Conservation (phyloP, 2,797 vertebrate species). For the Sorex maritimensis region DNA sequence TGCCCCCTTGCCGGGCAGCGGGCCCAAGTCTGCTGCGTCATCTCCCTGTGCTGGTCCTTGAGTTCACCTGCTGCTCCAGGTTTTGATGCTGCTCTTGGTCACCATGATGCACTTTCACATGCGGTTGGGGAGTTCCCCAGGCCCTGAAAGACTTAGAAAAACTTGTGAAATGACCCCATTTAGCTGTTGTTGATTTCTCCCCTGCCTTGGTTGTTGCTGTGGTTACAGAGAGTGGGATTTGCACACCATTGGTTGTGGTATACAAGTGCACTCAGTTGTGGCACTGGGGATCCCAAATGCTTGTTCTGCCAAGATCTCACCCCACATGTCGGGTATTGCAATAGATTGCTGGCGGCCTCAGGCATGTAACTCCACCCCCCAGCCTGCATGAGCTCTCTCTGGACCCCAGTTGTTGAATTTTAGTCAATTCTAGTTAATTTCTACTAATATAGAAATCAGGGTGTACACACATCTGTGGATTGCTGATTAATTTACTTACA, state of each 20-base stretch:
- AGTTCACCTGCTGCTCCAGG: background rate
- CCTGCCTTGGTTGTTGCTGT: too few relatives aligned
- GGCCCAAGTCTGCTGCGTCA: background rate
- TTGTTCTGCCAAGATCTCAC: too few relatives aligned
- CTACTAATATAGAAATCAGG: background rate
- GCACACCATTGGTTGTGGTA: too few relatives aligned
- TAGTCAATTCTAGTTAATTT: constrained; percentile 60
- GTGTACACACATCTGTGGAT: background rate
- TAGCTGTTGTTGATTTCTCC: background rate
- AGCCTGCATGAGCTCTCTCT: background rate
- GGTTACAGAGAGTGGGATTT: too few relatives aligned
- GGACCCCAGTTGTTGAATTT: constrained; percentile 31
- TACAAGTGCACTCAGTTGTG: too few relatives aligned
- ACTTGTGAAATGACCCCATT: background rate
- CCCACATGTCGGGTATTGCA: too few relatives aligned
- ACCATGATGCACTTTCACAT: constrained; percentile 1
- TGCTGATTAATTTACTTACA: constrained; percentile 39
- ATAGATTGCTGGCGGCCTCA: too few relatives aligned
- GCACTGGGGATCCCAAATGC: too few relatives aligned
- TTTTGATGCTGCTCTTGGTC: background rate
- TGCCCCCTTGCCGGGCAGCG: fast-evolving
- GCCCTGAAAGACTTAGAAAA: constrained; percentile 53
- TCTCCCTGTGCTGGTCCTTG: background rate
- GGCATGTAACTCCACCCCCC: too few relatives aligned
- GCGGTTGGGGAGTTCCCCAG: background rate